Conservation (phyloP, 1,140 invertebrate genomes). For the Anoplophora glabripennis region DNA sequence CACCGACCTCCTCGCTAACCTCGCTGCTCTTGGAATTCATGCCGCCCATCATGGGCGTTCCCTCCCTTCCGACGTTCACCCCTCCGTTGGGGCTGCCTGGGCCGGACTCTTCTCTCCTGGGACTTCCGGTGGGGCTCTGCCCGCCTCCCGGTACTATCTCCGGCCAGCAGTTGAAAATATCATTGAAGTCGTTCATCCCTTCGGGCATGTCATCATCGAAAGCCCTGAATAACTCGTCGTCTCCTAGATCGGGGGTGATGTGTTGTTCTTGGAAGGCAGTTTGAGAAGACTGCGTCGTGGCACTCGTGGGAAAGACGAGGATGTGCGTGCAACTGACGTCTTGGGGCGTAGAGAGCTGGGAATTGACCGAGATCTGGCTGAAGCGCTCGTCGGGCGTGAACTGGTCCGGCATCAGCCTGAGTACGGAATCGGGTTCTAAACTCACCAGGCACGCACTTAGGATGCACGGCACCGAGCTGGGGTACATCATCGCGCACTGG, state of each 20-base stretch:
- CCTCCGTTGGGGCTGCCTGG: slow-evolving; percentile 62
- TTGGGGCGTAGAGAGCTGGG: slow-evolving; percentile 83
- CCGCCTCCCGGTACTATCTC: slow-evolving; percentile 59
- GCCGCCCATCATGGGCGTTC: slow-evolving; percentile 52
- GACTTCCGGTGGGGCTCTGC: slow-evolving; percentile 59
- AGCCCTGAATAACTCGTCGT: slow-evolving; percentile 70
- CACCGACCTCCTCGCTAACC: slow-evolving; percentile 66
- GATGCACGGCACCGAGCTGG: slow-evolving; percentile 80
- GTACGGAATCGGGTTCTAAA: slow-evolving; percentile 89
- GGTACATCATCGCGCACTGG: slow-evolving; percentile 81
- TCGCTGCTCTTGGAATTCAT: slow-evolving; percentile 39
- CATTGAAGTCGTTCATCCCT: slow-evolving; percentile 69
- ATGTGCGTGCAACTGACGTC: slow-evolving; percentile 98
- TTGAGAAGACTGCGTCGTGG: slow-evolving; percentile 89
- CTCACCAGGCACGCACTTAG: slow-evolving; percentile 96
- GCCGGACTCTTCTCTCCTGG: slow-evolving; percentile 54
- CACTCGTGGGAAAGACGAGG: slow-evolving; percentile 96
- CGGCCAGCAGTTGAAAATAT: slow-evolving; percentile 74
- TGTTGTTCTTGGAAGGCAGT: slow-evolving; percentile 76
- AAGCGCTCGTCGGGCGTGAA: slow-evolving; percentile 90
- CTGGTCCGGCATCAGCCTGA: slow-evolving; percentile 93
- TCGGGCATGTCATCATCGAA: slow-evolving; percentile 71
- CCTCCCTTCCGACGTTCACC: slow-evolving; percentile 54
- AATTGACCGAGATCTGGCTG: slow-evolving; percentile 79
- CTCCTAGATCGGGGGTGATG: slow-evolving; percentile 70